Evolutionary conservation across 1,140 invertebrate genomes (phyloP).

Genomic region (Bombus affinis): DNA sequence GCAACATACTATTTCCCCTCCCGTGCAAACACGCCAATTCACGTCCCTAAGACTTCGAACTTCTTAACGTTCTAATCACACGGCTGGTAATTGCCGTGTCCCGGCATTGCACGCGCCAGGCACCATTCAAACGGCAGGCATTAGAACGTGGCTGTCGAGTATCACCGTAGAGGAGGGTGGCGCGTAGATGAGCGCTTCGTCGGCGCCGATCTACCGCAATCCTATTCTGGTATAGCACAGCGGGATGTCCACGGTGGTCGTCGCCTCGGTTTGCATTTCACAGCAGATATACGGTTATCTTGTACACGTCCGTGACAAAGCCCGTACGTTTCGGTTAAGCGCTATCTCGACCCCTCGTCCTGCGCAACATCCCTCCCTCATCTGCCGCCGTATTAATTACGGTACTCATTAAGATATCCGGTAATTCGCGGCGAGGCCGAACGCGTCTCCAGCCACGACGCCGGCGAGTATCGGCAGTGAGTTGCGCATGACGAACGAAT

Average conservation of each 20-base stretch:
- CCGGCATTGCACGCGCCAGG: not conserved
- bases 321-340: constrained; percentile 76
- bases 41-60: constrained; percentile 11
- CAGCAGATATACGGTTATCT: constrained; percentile 78
- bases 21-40: not conserved
- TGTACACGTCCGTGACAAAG: constrained; percentile 77
- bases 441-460: constrained; percentile 39
- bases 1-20: not conserved
- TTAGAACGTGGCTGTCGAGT: constrained; percentile 36
- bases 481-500: not conserved
- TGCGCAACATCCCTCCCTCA: constrained; percentile 58
- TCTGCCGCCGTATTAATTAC: constrained; percentile 82
- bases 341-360: constrained; percentile 64
- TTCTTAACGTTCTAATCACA: constrained; percentile 50
- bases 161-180: constrained; percentile 5
- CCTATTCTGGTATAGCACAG: constrained; percentile 58
- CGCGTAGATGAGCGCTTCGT: constrained; percentile 28
- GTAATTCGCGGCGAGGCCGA: constrained; percentile 69
- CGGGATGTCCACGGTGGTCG: constrained; percentile 63
- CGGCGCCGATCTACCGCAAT: constrained; percentile 65
- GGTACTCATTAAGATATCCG: constrained; percentile 82
- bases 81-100: constrained; percentile 39
- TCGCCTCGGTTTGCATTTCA: constrained; percentile 77
- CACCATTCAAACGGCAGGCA: constrained; percentile 13
- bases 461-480: too few species aligned